Percentiles rank a stretch among this genome's conserved stretches.
Evolutionary conservation across 2,888 invertebrate species (phyloP).

Genomic region (Dendrolimus houi): DNA sequence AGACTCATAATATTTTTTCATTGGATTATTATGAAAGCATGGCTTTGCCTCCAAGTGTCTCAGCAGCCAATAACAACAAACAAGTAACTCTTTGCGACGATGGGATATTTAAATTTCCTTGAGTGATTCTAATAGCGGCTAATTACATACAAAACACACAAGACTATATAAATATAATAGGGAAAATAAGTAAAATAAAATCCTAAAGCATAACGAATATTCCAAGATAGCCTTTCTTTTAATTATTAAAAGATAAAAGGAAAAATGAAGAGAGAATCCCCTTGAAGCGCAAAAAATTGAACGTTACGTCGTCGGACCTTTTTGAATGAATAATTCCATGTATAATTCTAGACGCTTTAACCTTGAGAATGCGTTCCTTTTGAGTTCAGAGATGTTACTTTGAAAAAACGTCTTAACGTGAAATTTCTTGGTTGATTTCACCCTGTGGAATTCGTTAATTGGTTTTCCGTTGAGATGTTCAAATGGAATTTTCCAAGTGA

Average conservation of each 20-base stretch:
- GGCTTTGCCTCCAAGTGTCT: too few species aligned
- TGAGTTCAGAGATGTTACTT: slow-evolving; percentile 15
- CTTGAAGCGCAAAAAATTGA: slow-evolving; percentile 22
- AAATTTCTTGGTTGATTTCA: not conserved
- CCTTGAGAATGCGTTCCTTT: slow-evolving; percentile 20
- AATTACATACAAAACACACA: not conserved
- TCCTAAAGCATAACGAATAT: slow-evolving; percentile 14
- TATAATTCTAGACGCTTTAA: slow-evolving; percentile 27
- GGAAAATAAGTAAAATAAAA: not conserved
- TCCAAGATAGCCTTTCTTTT: slow-evolving; percentile 23
- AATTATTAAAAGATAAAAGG: slow-evolving; percentile 38
- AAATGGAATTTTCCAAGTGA: not conserved
- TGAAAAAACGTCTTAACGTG: slow-evolving; percentile 15
- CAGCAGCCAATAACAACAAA: too few species aligned
- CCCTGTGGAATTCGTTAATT: not conserved
- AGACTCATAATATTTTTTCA: slow-evolving; percentile 23
- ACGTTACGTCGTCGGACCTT: slow-evolving; percentile 28
- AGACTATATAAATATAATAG: not conserved
- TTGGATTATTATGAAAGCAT: slow-evolving; percentile 30
- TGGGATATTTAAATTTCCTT: too few species aligned
- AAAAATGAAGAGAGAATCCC: slow-evolving; percentile 27
- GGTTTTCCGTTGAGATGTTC: not conserved
- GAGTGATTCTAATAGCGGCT: not conserved
- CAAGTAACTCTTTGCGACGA: too few species aligned
- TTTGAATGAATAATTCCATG: slow-evolving; percentile 43